These are phyloP conservation scores for Priapulus caudatus DNA, from an alignment of 2,888 invertebrate species.

Conservation along the genomic window DNA sequence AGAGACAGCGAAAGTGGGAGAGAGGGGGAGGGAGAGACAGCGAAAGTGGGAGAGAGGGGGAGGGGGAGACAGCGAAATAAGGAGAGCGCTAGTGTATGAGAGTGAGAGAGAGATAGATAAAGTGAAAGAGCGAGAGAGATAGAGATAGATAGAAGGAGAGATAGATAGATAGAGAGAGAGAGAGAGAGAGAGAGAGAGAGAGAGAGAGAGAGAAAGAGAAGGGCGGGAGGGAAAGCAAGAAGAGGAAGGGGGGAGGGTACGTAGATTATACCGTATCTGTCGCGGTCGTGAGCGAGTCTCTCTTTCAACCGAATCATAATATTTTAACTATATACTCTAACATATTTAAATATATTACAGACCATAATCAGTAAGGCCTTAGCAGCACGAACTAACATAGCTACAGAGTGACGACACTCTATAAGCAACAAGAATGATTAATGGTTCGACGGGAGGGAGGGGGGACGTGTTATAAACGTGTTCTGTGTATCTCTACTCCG, in stretches of 20 bases:
- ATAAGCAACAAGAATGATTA: too few relatives aligned
- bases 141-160: conserved; percentile 12
- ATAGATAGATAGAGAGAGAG: conserved; percentile 9
- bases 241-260: too few relatives aligned
- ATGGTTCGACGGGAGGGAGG: neutral
- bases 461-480: neutral
- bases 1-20: neutral
- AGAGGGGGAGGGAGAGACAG: too few relatives aligned
- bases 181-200: conserved; percentile 8
- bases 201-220: neutral
- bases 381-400: too few relatives aligned
- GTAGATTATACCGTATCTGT: too few relatives aligned
- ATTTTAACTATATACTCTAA: too few relatives aligned
- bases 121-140: conserved; percentile 9
- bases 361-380: too few relatives aligned
- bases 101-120: conserved; percentile 10
- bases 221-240: conserved; percentile 3
- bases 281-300: too few relatives aligned
- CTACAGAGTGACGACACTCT: too few relatives aligned
- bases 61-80: neutral
- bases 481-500: neutral
- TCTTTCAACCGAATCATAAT: too few relatives aligned
- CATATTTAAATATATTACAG: too few relatives aligned
- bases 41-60: too few relatives aligned
- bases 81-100: neutral